Percentiles rank a stretch among this genome's conserved stretches.
Evolutionary conservation across 2,888 invertebrate genomes (phyloP).

Genomic region (Falcaria lacertinaria): DNA sequence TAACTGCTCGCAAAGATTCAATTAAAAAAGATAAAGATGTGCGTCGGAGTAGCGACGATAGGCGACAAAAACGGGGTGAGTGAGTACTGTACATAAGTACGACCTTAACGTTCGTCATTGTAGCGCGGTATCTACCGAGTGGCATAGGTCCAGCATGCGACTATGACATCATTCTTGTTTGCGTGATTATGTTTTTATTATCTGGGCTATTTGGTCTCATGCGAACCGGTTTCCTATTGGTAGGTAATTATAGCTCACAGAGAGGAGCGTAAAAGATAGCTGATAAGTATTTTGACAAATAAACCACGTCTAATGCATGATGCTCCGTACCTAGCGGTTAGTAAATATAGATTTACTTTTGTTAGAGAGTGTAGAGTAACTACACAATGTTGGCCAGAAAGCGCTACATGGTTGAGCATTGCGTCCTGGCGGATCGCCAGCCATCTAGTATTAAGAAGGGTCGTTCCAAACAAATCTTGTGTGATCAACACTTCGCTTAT

Average conservation of each 20-base stretch:
- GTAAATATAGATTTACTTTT: conserved; percentile 41
- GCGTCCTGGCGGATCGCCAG: conserved; percentile 16
- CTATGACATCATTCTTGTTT: conserved; percentile 20
- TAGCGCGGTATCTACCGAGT: conserved; percentile 16
- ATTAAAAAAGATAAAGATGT: conserved; percentile 47
- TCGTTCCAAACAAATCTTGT: conserved; percentile 2
- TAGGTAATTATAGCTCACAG: neutral
- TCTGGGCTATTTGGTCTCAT: neutral
- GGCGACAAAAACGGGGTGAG: conserved; percentile 67
- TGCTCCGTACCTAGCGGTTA: conserved; percentile 19
- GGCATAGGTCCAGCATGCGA: conserved; percentile 26
- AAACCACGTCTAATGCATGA: conserved; percentile 11
- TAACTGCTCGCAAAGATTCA: conserved; percentile 38
- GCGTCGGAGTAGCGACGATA: conserved; percentile 54
- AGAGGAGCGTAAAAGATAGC: conserved; percentile 1
- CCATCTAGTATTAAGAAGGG: conserved; percentile 13
- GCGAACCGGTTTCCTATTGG: neutral
- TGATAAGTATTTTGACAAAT: conserved; percentile 18
- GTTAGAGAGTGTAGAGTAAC: conserved; percentile 19
- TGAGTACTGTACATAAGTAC: conserved; percentile 29
- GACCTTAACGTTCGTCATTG: conserved; percentile 15
- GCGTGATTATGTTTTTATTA: conserved; percentile 5
- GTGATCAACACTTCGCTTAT: neutral
- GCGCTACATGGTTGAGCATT: conserved; percentile 17
- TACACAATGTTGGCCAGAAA: conserved; percentile 31